phyloP scores from a whole-genome alignment of 2,113 vertebrate genomes.

The Pionites leucogaster region DNA sequence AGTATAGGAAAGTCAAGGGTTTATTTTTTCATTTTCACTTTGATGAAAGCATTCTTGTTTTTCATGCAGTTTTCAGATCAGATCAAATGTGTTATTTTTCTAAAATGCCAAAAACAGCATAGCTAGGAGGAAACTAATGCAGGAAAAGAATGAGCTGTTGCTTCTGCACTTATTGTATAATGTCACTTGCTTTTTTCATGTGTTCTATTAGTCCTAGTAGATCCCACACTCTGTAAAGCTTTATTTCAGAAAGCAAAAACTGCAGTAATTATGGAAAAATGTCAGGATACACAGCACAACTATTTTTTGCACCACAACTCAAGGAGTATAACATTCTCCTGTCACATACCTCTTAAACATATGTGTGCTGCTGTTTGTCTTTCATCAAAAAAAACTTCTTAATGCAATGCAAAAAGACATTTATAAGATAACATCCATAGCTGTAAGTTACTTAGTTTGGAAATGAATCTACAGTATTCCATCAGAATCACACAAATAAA shows the following conservation, averaged over 20 bases:
- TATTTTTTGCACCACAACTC: not conserved
- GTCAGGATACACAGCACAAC: not conserved
- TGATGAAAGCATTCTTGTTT: conserved; percentile 63
- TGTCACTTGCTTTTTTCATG: not conserved
- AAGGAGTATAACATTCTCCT: not conserved
- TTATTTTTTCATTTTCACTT: conserved; percentile 61
- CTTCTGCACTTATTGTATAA: not conserved
- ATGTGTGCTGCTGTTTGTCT: not conserved
- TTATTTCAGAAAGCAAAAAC: conserved; percentile 12
- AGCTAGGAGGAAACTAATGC: conserved; percentile 43
- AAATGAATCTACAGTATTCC: conserved; percentile 14
- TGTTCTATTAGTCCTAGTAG: not conserved
- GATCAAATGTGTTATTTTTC: conserved; percentile 68
- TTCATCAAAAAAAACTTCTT: not conserved
- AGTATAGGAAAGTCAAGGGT: conserved; percentile 54
- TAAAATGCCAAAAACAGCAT: conserved; percentile 47
- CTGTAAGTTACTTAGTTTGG: conserved; percentile 19
- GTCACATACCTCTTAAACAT: not conserved
- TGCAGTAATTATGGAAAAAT: not conserved
- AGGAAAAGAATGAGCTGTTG: not conserved
- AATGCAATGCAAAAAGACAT: not conserved
- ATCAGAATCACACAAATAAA: conserved; percentile 19
- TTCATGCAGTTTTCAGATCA: conserved; percentile 66
- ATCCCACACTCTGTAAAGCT: not conserved
- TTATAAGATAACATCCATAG: not conserved